These are phyloP conservation scores for Notocelia uddmanniana DNA, from an alignment of 2,888 invertebrate genomes.

Conservation along the genomic window DNA sequence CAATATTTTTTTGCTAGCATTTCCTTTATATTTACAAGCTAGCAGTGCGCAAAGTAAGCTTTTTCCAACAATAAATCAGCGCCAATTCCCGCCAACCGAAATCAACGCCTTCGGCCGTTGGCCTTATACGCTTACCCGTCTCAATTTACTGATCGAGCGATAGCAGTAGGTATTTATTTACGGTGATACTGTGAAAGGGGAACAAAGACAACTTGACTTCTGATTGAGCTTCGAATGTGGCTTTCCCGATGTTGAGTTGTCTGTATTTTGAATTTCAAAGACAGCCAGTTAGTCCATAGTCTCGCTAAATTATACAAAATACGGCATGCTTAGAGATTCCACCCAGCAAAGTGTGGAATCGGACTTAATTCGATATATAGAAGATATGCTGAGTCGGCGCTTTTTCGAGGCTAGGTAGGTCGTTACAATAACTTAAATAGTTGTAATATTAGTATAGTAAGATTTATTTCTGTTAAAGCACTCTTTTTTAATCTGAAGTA, in stretches of 20 bases:
- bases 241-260: background rate
- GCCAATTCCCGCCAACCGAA: slow-evolving; percentile 3
- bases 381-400: no score
- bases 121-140: slow-evolving; percentile 13
- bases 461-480: no score
- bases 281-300: background rate
- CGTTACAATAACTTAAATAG: no score
- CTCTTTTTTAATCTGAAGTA: no score
- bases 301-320: no score
- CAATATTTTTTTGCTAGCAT: background rate
- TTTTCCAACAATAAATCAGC: slow-evolving; percentile 17
- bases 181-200: background rate
- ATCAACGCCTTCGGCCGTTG: slow-evolving; percentile 19
- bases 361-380: no score
- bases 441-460: no score
- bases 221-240: background rate
- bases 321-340: no score
- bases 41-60: background rate
- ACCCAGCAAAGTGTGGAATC: no score
- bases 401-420: no score
- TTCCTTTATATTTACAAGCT: slow-evolving; percentile 7
- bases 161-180: slow-evolving; percentile 21
- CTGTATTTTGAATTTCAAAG: background rate
- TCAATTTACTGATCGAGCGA: slow-evolving; percentile 30
- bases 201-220: background rate